Conservation (phyloP, 2,888 invertebrate species). For the Agrotis segetum region DNA sequence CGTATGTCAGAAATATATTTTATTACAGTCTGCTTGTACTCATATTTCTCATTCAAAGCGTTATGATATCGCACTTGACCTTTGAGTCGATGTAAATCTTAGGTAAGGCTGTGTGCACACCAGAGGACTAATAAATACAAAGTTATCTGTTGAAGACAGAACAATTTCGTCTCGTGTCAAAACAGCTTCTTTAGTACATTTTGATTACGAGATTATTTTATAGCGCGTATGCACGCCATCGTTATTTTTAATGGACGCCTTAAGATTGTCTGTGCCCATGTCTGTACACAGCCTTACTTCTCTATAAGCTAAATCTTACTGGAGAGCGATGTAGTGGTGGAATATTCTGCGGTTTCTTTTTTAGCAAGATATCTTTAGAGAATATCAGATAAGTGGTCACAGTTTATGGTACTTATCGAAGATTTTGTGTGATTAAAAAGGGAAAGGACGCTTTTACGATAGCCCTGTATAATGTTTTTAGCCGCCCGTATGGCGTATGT, state of each 20-base stretch:
- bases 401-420: conserved; percentile 40
- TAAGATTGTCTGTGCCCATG: neutral
- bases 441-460: conserved; percentile 38
- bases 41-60: conserved; percentile 71
- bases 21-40: conserved; percentile 62
- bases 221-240: neutral
- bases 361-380: conserved; percentile 33
- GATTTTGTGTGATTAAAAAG: conserved; percentile 46
- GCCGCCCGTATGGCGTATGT: conserved; percentile 5
- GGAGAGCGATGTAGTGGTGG: conserved; percentile 26
- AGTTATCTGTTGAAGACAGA: neutral
- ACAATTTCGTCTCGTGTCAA: neutral
- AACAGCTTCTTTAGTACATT: neutral
- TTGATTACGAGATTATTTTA: neutral
- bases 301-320: conserved; percentile 45
- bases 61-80: conserved; percentile 68
- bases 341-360: conserved; percentile 27
- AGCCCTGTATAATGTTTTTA: conserved; percentile 10
- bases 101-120: conserved; percentile 15
- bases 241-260: neutral
- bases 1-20: conserved; percentile 62
- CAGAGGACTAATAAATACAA: neutral
- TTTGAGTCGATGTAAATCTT: conserved; percentile 67
- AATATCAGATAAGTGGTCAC: conserved; percentile 49
- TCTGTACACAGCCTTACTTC: conserved; percentile 18